These are phyloP conservation scores for Ptychobarbus kaznakovi DNA, from an alignment of 2,797 vertebrate species.

Conservation along the genomic window DNA sequence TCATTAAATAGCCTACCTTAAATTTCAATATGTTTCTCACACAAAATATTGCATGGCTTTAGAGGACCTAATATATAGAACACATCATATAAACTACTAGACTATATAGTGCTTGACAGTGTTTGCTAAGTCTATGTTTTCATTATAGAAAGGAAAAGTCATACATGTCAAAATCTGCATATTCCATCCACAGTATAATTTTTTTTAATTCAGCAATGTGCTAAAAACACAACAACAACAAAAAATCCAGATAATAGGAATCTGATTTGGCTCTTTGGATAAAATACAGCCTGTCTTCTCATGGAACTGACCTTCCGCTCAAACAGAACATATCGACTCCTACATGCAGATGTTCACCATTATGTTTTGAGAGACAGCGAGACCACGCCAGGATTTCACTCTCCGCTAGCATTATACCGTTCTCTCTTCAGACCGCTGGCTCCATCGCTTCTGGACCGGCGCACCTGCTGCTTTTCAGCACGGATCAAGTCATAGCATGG, in stretches of 20 bases:
- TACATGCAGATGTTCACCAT: constrained; percentile 74
- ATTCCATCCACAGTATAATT: neutral
- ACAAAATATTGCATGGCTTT: neutral
- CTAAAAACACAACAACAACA: neutral
- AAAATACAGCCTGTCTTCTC: constrained; percentile 39
- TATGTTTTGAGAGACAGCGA: constrained; percentile 59
- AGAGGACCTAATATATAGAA: neutral
- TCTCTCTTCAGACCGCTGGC: constrained; percentile 53
- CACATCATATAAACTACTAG: too few species aligned
- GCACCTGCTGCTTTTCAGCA: constrained; percentile 33
- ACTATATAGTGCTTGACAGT: too few species aligned
- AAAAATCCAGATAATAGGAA: neutral
- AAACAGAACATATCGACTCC: constrained; percentile 62
- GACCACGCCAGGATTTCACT: constrained; percentile 62
- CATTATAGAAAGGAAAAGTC: neutral
- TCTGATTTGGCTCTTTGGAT: constrained; percentile 22
- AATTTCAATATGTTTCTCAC: neutral
- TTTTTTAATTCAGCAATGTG: neutral
- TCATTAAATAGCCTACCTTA: too few species aligned
- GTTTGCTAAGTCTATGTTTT: neutral
- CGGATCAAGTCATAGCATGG: constrained; percentile 57
- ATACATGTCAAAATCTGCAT: neutral
- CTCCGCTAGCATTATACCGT: constrained; percentile 38
- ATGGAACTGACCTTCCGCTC: constrained; percentile 63
- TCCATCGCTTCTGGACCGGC: constrained; percentile 65